phyloP scores from a whole-genome alignment of 2,797 vertebrate species.

The Cynopterus sphinx region DNA sequence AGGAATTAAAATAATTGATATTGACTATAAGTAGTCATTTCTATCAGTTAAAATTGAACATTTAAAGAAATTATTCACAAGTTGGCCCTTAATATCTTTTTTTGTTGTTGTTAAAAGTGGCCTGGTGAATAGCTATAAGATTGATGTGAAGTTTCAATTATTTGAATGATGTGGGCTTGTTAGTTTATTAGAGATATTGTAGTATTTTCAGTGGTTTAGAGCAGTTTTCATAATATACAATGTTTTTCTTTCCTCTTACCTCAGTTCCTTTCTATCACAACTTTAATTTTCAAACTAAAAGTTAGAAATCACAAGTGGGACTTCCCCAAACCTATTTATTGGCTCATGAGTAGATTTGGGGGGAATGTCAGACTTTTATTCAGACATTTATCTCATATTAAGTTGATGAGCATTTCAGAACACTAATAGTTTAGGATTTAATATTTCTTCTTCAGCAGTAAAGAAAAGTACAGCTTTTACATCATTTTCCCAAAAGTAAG shows the following conservation, averaged over 20 bases:
- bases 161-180: constrained; percentile 30
- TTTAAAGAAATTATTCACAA: constrained; percentile 20
- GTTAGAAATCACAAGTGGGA: constrained; percentile 45
- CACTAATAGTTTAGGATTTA: constrained; percentile 41
- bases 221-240: constrained; percentile 34
- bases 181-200: constrained; percentile 31
- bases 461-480: constrained; percentile 47
- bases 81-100: not conserved
- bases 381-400: constrained; percentile 28
- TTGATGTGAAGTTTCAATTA: constrained; percentile 38
- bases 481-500: constrained; percentile 47
- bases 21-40: constrained; percentile 28
- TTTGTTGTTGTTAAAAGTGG: not conserved
- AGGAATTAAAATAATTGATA: constrained; percentile 37
- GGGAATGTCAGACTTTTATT: constrained; percentile 57
- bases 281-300: constrained; percentile 44
- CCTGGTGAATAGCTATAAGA: not conserved
- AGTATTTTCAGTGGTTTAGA: not conserved
- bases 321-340: constrained; percentile 49
- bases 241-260: constrained; percentile 39
- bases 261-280: constrained; percentile 48
- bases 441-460: constrained; percentile 47
- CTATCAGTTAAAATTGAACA: constrained; percentile 30
- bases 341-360: constrained; percentile 41
- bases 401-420: constrained; percentile 37